Evolutionary conservation across 2,113 vertebrate species (phyloP), one percentile per base, ranked within the genome.

Genomic region (Lucifuga dentata): DNA sequence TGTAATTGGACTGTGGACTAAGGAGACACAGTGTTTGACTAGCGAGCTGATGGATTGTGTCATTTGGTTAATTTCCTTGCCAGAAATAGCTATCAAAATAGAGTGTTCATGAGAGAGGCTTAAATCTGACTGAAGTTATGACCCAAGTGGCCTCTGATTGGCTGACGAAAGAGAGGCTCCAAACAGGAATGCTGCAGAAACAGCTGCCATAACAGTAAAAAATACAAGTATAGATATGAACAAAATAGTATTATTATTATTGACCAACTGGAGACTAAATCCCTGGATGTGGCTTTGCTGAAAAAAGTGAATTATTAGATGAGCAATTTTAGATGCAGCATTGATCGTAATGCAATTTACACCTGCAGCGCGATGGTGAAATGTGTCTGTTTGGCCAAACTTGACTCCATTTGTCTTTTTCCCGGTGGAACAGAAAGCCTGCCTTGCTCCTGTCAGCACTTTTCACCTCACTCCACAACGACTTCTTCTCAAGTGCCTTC

Each of bases 61-160:
- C 78, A 84, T 88, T 85, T 77, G 51, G 78, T 85, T 86, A 77
- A 90, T 90, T 86, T 85, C 78, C 71, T 71, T 63, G 49, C 65
- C 70, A 67, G 73, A 86, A 87, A 85, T 60, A 73, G 70, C 81
- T 55, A 77, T 84, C 73, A 82, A 78, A 76, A 68, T 32, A 29
- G 80, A 83, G 76, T 23, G 69, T 64, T 56, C 74, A 78, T 72
- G 67, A 65, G 77, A 86, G 78, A 70, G 36, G 46, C 62, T 81
- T 88, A 74, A 81, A 76, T 81, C 70, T 57, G 73, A 51, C 39
- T 20, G 38, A 67, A 77, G 62, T 76, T 80, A 84, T 61, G 71
- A 70, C 72, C 51, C 44, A 38, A 19, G 35, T 24, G 67, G 35
- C 57, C 55, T 62, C 57, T 38, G 67, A 56, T 62, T 46, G 56